These are phyloP conservation scores for Laodelphax striatellus DNA, from an alignment of 1,140 invertebrate species.

Conservation along the genomic window DNA sequence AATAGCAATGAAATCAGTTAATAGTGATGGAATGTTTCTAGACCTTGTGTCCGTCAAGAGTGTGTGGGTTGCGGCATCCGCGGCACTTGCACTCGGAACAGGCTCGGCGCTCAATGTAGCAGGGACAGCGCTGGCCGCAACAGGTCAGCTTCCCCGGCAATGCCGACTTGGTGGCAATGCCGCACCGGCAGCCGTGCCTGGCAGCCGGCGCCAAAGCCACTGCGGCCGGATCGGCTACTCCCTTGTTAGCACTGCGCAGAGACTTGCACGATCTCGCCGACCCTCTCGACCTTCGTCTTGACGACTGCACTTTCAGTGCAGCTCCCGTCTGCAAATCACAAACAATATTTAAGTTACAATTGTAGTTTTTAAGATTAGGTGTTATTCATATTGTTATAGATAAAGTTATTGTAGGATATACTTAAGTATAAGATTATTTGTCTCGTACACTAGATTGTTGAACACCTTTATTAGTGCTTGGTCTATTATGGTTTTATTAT, in stretches of 20 bases:
- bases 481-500: no score
- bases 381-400: no score
- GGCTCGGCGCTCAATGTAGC: constrained; percentile 76
- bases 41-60: constrained; percentile 8
- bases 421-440: no score
- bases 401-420: no score
- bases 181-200: constrained; percentile 82
- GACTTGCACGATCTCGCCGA: neutral
- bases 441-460: no score
- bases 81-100: constrained; percentile 80
- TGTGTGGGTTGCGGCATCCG: constrained; percentile 73
- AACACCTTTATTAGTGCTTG: no score
- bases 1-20: neutral
- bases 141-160: constrained; percentile 82
- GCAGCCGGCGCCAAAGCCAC: constrained; percentile 39
- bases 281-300: neutral
- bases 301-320: neutral
- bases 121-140: constrained; percentile 85
- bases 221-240: constrained; percentile 29
- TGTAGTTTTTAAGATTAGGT: no score
- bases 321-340: no score
- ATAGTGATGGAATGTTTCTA: neutral
- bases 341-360: no score
- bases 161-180: constrained; percentile 60
- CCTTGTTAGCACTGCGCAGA: neutral